Percentiles rank a stretch among this genome's conserved stretches.
Evolutionary conservation across 2,888 invertebrate species (phyloP).

Genomic region (Leptarthrus brevirostris): DNA sequence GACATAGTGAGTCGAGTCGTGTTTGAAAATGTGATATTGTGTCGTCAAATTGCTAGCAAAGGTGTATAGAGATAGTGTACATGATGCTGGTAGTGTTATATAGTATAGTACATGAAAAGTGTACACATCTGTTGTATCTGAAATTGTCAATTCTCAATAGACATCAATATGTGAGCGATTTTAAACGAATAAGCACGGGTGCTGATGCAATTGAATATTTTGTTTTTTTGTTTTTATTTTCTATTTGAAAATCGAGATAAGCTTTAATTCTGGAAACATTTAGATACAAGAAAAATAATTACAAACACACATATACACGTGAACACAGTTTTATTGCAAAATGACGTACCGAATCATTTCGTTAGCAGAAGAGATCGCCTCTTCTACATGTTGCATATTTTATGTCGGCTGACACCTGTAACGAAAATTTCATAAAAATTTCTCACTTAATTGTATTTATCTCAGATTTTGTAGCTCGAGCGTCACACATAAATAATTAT

Average conservation of each 20-base stretch:
- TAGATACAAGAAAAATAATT: constrained; percentile 2
- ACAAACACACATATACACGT: constrained; percentile 24
- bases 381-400: constrained; percentile 56
- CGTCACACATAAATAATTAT: constrained; percentile 27
- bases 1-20: background rate
- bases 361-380: constrained; percentile 57
- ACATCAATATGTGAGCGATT: background rate
- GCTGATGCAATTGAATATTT: background rate
- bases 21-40: background rate
- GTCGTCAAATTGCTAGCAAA: background rate
- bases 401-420: constrained; percentile 56
- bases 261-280: background rate
- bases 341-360: constrained; percentile 58
- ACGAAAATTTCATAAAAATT: constrained; percentile 56
- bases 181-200: background rate
- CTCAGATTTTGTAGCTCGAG: constrained; percentile 9
- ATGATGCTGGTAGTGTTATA: too few relatives aligned
- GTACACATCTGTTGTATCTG: background rate
- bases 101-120: background rate
- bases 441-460: constrained; percentile 48
- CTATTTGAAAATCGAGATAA: background rate
- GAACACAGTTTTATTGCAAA: constrained; percentile 51
- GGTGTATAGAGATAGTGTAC: background rate
- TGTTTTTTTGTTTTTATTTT: too few relatives aligned
- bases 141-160: background rate